These are phyloP conservation scores for Sterna hirundo DNA, from an alignment of 2,113 vertebrate species.

Conservation along the genomic window DNA sequence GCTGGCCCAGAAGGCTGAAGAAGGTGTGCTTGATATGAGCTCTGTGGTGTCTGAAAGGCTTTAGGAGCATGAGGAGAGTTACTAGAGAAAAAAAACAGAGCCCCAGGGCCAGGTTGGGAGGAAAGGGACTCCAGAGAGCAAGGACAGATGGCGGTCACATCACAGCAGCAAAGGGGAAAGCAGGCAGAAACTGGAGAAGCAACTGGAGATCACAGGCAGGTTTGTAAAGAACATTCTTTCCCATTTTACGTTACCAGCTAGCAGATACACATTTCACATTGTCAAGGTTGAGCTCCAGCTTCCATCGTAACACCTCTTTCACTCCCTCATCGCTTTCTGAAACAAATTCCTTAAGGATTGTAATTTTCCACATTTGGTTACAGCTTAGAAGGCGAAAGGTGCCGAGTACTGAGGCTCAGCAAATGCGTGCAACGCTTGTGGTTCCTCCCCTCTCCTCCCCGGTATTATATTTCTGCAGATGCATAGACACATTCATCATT, in stretches of 20 bases:
- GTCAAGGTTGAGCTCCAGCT: not conserved
- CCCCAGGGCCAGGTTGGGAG: not conserved
- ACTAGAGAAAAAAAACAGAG: not conserved
- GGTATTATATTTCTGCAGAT: not conserved
- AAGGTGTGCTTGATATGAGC: not conserved
- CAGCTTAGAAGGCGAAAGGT: not conserved
- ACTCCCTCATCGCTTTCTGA: not conserved
- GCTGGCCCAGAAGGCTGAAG: not conserved
- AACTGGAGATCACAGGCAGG: not conserved
- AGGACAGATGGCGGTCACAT: not conserved
- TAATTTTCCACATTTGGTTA: not conserved
- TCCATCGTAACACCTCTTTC: not conserved
- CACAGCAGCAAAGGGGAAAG: not conserved
- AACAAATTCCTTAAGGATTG: not conserved
- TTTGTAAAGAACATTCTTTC: not conserved
- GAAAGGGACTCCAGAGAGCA: not conserved
- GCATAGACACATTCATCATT: not conserved
- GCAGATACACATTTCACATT: not conserved
- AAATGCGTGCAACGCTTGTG: fast-evolving
- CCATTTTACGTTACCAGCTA: not conserved
- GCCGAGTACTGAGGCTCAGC: not conserved
- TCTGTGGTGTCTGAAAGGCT: not conserved
- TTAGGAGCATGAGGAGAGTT: not conserved
- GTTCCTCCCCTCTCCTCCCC: not conserved
- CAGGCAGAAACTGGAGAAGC: not conserved